phyloP scores from a whole-genome alignment of 1,140 invertebrate species.

The Leptinotarsa defecta region DNA sequence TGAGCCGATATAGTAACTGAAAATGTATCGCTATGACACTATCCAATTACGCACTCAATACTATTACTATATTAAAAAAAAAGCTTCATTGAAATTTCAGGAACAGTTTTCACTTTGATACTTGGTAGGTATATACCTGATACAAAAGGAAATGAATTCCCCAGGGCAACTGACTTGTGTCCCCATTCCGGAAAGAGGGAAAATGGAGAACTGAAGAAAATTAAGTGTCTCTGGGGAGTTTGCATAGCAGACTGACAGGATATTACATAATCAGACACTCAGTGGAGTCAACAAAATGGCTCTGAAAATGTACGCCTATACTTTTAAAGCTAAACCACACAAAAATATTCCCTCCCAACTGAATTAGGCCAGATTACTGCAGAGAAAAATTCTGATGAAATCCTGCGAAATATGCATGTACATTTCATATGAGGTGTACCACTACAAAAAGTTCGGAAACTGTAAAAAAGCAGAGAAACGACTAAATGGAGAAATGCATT shows the following conservation, averaged over 20 bases:
- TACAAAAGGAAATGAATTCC: background rate
- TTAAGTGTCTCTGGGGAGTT: constrained; percentile 42
- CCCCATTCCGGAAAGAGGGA: constrained; percentile 33
- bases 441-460: no score
- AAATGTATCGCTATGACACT: background rate
- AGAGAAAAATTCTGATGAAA: no score
- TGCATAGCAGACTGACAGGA: constrained; percentile 31
- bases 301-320: constrained; percentile 7
- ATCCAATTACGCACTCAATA: background rate
- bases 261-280: constrained; percentile 42
- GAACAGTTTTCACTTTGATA: background rate
- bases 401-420: no score
- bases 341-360: constrained; percentile 11
- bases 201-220: constrained; percentile 46
- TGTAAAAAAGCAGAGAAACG: no score
- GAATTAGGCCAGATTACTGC: no score
- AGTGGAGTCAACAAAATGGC: constrained; percentile 34
- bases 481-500: no score
- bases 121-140: background rate
- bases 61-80: background rate
- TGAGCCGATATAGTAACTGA: background rate
- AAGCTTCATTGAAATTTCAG: background rate
- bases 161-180: constrained; percentile 1
- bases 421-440: no score
- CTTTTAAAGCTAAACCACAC: background rate